phyloP scores from a whole-genome alignment of 2,888 invertebrate species.

The Danaus chrysippus region DNA sequence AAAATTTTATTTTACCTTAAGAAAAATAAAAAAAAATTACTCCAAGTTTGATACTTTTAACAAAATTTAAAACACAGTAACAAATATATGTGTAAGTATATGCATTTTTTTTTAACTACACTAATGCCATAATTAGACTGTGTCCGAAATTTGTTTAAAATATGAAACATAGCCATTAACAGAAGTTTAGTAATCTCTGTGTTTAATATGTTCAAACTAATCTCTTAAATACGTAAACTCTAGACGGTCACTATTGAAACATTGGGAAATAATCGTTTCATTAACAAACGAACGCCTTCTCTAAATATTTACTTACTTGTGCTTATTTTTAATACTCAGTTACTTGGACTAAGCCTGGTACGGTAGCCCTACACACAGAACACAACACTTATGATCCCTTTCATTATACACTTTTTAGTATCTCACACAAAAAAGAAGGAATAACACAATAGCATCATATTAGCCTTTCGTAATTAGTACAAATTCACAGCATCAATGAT shows the following conservation, averaged over 20 bases:
- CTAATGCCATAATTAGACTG: too few species aligned
- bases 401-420: slow-evolving; percentile 57
- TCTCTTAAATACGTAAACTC: neutral
- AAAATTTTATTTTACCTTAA: too few species aligned
- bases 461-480: slow-evolving; percentile 44
- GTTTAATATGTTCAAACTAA: neutral
- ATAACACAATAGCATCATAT: slow-evolving; percentile 44
- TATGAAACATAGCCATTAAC: too few species aligned
- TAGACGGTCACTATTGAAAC: neutral
- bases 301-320: slow-evolving; percentile 72
- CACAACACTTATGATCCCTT: slow-evolving; percentile 63
- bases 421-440: slow-evolving; percentile 47
- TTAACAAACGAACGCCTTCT: slow-evolving; percentile 13
- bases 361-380: slow-evolving; percentile 48
- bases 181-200: too few species aligned
- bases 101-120: too few species aligned
- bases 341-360: slow-evolving; percentile 46
- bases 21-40: too few species aligned
- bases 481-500: slow-evolving; percentile 42
- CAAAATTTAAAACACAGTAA: too few species aligned
- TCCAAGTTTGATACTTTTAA: too few species aligned
- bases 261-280: slow-evolving; percentile 1
- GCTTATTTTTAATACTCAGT: slow-evolving; percentile 64
- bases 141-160: too few species aligned
- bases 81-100: too few species aligned